Evolutionary conservation across 2,888 invertebrate genomes (phyloP).

Genomic region (Limnephilus rhombicus): DNA sequence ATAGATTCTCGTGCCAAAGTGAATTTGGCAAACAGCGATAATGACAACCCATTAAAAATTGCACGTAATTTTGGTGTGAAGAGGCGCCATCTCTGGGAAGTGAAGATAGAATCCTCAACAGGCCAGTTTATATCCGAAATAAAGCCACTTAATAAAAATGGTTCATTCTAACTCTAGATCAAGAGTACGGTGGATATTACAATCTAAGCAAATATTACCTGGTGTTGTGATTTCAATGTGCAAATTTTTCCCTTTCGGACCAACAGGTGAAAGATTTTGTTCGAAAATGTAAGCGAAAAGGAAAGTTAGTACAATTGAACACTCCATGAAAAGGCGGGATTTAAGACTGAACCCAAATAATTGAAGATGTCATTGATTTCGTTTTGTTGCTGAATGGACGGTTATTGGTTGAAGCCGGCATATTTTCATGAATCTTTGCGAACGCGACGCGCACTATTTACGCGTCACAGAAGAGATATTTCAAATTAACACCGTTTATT

Average conservation of each 20-base stretch:
- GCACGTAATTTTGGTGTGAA: conserved; percentile 39
- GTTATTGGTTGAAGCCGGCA: background rate
- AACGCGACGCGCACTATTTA: background rate
- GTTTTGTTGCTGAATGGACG: background rate
- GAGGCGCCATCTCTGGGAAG: conserved; percentile 20
- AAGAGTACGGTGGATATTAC: background rate
- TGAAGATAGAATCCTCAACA: background rate
- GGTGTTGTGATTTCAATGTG: no score
- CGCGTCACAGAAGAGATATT: conserved; percentile 26
- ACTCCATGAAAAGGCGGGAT: background rate
- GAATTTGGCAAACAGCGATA: conserved; percentile 37
- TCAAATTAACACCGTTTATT: conserved; percentile 8
- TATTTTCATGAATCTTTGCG: background rate
- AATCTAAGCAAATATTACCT: background rate
- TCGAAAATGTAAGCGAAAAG: conserved; percentile 2
- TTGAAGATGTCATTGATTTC: background rate
- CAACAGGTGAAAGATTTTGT: conserved; percentile 28
- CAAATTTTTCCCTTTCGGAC: background rate
- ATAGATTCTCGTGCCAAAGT: conserved; percentile 33
- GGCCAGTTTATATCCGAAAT: background rate
- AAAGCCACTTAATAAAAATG: background rate
- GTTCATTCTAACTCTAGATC: background rate
- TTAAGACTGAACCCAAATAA: background rate
- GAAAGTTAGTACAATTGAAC: background rate
- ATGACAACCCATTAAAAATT: conserved; percentile 42